phyloP scores from a whole-genome alignment of 2,888 invertebrate species.

The Spodoptera exigua region DNA sequence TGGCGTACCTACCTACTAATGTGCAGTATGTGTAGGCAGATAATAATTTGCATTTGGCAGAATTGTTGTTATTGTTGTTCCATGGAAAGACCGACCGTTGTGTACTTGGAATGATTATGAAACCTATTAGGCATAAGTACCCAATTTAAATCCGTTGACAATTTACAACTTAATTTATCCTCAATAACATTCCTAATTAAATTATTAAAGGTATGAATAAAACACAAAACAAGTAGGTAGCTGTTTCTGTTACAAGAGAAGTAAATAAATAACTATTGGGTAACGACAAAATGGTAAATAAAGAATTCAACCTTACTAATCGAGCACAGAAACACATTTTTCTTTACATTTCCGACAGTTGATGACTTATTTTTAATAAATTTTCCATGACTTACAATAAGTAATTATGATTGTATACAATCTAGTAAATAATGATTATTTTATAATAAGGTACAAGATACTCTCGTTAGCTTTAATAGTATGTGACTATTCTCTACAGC shows the following conservation, averaged over 20 bases:
- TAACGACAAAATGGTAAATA: conserved; percentile 6
- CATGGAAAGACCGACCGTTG: conserved; percentile 9
- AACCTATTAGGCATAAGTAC: conserved; percentile 45
- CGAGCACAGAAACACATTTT: conserved; percentile 14
- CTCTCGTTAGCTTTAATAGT: neutral
- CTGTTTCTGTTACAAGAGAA: neutral
- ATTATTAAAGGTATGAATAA: no score
- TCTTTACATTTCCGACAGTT: conserved; percentile 8
- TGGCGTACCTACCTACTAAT: conserved; percentile 17
- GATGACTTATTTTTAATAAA: conserved; percentile 20
- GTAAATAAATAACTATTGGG: conserved; percentile 12
- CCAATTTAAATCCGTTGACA: no score
- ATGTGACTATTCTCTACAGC: conserved; percentile 2
- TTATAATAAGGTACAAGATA: conserved; percentile 6
- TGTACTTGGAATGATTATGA: conserved; percentile 35
- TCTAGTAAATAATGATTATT: no score
- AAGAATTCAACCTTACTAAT: conserved; percentile 13
- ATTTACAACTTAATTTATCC: no score
- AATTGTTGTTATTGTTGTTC: conserved; percentile 49
- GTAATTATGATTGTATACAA: no score
- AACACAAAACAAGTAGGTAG: conserved; percentile 6
- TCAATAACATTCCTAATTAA: no score
- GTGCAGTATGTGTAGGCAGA: conserved; percentile 43
- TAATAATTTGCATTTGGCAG: conserved; percentile 62
- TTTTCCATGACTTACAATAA: conserved; percentile 3